A percentile compares a stretch with the other conserved stretches of the same genome.
Evolutionary conservation across 1,140 invertebrate species (phyloP).

Genomic region (Periplaneta americana): DNA sequence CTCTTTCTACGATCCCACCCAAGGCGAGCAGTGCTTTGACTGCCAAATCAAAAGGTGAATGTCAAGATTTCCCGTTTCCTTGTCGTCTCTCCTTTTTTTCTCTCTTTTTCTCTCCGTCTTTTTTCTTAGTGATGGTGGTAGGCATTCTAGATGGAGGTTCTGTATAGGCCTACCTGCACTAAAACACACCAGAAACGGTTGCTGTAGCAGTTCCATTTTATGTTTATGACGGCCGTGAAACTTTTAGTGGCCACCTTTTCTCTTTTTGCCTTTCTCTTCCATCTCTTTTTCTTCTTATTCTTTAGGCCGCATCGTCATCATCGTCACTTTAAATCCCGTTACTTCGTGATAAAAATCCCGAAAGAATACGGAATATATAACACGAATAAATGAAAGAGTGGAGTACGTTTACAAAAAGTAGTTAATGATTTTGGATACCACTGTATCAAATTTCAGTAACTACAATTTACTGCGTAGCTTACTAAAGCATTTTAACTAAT

Average conservation of each 20-base stretch:
- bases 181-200: background rate
- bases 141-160: background rate
- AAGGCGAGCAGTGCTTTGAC: background rate
- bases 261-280: background rate
- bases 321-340: background rate
- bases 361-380: background rate
- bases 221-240: background rate
- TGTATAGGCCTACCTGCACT: background rate
- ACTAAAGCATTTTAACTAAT: too few species aligned
- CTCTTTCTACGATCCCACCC: background rate
- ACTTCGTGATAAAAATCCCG: background rate
- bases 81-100: background rate
- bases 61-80: background rate
- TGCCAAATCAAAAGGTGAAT: background rate
- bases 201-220: background rate
- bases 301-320: background rate
- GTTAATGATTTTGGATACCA: too few species aligned
- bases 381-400: background rate
- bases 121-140: background rate
- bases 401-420: too few species aligned
- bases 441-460: too few species aligned
- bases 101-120: background rate
- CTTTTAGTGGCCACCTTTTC: background rate
- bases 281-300: background rate
- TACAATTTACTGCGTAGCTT: too few species aligned